Conservation (phyloP, 35 echinoderm and acorn worm genomes). For the Amphiura filiformis region DNA sequence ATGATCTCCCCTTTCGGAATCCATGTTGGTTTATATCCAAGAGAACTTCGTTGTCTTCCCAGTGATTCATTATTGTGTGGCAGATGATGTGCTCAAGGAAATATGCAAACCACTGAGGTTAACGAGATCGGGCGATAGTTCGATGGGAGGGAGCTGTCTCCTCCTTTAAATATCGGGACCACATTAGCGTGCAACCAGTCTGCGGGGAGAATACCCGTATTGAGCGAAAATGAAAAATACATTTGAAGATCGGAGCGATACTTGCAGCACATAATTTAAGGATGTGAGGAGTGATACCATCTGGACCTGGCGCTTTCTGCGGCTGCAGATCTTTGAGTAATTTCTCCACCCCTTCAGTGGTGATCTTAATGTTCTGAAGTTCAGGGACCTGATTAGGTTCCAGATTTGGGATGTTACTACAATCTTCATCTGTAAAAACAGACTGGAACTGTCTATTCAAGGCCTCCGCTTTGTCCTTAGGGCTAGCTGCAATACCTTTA, state of each 20-base stretch:
- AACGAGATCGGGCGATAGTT: conserved; percentile 47
- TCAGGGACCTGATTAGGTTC: neutral
- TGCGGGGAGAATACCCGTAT: conserved; percentile 25
- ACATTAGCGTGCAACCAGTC: conserved; percentile 40
- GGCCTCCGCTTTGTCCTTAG: neutral
- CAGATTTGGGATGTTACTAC: neutral
- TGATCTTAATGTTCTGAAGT: neutral
- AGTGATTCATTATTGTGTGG: conserved; percentile 28
- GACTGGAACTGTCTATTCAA: conserved; percentile 28
- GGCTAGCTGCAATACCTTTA: neutral
- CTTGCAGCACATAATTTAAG: conserved; percentile 8
- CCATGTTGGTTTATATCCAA: conserved; percentile 24
- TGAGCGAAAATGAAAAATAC: no score
- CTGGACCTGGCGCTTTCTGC: conserved; percentile 41
- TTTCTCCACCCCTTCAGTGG: conserved; percentile 18
- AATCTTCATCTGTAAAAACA: conserved; percentile 10
- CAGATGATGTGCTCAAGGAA: conserved; percentile 38
- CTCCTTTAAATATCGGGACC: conserved; percentile 33
- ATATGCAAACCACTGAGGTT: conserved; percentile 39
- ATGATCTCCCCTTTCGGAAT: conserved; percentile 33
- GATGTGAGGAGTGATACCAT: conserved; percentile 5
- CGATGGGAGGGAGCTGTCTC: neutral
- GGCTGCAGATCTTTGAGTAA: conserved; percentile 20
- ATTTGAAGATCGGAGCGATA: neutral
- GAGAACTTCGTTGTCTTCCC: conserved; percentile 17